Evolutionary conservation across 2,113 vertebrate species (phyloP), one percentile per base, ranked within the genome.

Genomic region (Pagrus major): DNA sequence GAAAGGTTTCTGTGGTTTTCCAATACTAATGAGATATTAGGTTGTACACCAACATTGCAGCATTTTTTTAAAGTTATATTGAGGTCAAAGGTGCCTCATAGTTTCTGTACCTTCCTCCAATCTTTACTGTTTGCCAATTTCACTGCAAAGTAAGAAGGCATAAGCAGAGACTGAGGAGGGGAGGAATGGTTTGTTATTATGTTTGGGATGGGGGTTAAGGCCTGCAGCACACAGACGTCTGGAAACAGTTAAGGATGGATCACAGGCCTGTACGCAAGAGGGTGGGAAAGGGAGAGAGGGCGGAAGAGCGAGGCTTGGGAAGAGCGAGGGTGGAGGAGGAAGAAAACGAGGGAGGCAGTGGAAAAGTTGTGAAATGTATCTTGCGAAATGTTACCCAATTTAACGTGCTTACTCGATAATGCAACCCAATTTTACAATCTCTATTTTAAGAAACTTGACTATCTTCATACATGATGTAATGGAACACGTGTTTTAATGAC

Each of bases 161-260:
- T 67, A 85, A 47, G 65, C 51, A 73, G 66, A 23, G 55, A 35
- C 25, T 27, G 27, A 68, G 52, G 35, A 76, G 78, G 27, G 66
- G 74, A 56, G 20, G 42, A 78, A 61, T 73, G 76, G 82, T 70
- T 88, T 88, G 85, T 89, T 92, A 84, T 91, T 91, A 76, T 92
- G 91, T 89, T 90, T 92, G 73, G 86, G 83, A 79, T 58, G 83
- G 86, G 86, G 86, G 76, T 76, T 69, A 82, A 82, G 85, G 86
- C 70, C 86, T 85, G 81, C 76, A 90, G 87, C 80, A 83, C 35
- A 68, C 81, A 86, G 78, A 88, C 68, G 90, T 95, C 94, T 95
- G 95, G 95, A 95, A 95, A 91, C 91, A 92, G 94, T 95, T 95
- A 95, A 87, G 87, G 86, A 85, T 76, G 88, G 90, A 94, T 91